Evolutionary conservation across 2,113 vertebrate genomes (phyloP).

Genomic region (Ptilonorhynchus violaceus): DNA sequence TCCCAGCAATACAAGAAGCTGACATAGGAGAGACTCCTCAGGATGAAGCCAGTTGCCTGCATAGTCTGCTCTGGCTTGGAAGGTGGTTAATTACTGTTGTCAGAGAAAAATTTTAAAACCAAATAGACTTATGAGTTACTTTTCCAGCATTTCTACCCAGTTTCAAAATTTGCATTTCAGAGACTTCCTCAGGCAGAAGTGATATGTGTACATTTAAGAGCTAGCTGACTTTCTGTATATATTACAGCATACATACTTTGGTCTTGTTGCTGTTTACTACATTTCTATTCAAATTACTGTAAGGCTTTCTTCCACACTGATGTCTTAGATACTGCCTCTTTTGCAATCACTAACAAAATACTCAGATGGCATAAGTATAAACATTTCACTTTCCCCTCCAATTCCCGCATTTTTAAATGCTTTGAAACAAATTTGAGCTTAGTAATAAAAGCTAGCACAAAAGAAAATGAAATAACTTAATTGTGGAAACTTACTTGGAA

Average conservation of each 20-base stretch:
- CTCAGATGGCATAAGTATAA: neutral
- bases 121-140: neutral
- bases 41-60: neutral
- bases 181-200: neutral
- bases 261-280: neutral
- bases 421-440: neutral
- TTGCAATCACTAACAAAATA: neutral
- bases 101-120: neutral
- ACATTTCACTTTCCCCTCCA: neutral
- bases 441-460: neutral
- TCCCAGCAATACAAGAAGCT: neutral
- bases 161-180: neutral
- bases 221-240: neutral
- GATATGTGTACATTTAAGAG: neutral
- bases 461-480: constrained; percentile 14
- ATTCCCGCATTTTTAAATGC: neutral
- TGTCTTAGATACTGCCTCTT: neutral
- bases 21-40: neutral
- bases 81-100: neutral
- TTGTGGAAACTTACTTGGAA: neutral
- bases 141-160: neutral
- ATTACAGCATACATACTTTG: neutral
- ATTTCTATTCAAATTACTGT: neutral
- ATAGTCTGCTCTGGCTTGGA: neutral
- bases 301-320: neutral